Conservation (phyloP, 2,888 invertebrate species). For the Ectropis crepuscularia region DNA sequence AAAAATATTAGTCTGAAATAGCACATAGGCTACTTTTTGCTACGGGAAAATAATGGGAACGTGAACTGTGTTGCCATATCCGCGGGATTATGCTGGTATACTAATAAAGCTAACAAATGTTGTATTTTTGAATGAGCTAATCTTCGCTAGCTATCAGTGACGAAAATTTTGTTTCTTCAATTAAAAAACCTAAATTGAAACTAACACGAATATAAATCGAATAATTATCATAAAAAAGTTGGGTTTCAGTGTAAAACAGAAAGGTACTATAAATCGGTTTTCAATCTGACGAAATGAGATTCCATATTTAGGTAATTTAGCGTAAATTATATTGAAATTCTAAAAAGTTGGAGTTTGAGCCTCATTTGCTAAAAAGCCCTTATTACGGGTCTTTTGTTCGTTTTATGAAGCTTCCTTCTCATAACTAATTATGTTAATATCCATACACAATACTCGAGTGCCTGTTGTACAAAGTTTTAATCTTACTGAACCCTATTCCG, state of each 20-base stretch:
- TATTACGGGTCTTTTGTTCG: slow-evolving; percentile 9
- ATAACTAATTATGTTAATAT: slow-evolving; percentile 33
- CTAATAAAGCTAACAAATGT: no score
- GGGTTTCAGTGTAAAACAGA: neutral
- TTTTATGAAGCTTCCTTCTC: slow-evolving; percentile 24
- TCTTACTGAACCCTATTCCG: slow-evolving; percentile 49
- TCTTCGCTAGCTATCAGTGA: no score
- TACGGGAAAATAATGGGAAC: no score
- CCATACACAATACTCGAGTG: slow-evolving; percentile 24
- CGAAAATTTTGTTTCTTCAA: no score
- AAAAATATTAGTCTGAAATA: no score
- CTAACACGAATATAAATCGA: neutral
- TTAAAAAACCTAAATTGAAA: neutral
- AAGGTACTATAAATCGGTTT: slow-evolving; percentile 2
- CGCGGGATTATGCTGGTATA: no score
- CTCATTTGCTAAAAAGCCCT: slow-evolving; percentile 2
- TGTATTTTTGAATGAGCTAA: no score
- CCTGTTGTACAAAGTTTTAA: slow-evolving; percentile 48
- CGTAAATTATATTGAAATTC: slow-evolving; percentile 1
- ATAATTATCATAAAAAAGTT: slow-evolving; percentile 10
- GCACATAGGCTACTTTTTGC: no score
- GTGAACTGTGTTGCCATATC: no score
- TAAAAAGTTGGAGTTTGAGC: neutral
- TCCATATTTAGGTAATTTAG: neutral
- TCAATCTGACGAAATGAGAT: neutral